Base-by-base conservation (phyloP, 2,888 invertebrate species). In the Apodemia mormo region DNA sequence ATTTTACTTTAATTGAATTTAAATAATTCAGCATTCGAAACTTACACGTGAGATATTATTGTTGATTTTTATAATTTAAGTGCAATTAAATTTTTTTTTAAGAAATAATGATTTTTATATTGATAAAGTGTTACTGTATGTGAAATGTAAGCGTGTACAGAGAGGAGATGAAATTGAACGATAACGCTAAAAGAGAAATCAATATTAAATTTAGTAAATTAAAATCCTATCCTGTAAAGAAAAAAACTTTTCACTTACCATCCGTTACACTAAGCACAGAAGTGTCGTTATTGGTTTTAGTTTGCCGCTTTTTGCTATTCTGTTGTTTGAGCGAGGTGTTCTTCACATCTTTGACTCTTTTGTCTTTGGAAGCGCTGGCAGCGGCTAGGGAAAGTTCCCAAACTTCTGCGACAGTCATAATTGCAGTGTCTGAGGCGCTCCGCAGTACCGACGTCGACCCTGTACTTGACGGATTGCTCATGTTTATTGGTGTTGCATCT, bases 281-380 rank as follows among this genome's bases (percentile, higher is more conserved):
- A 3, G 77, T 75, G 70, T 88, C 88, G 49, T 82, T 85, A 69
- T 77, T 77, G 10, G 78, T 78, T 74, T 89, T 91, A 52, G 79
- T 80, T 74, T 85, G 87, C 7, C 88, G 77, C 76, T 91, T 92
- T 85, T 92, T 92, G 71, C 71, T 86, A 74, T 79, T 83, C 75
- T 89, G 89, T 43, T 92, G 89, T 73, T 93, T 93, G 74, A 92
- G 83, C 67, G 88, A 82, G 6, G 94, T 93, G 85, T 97, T 96
- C 87, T 97, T 96, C 67, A 96, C 95, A 89, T 97, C 97, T 85
- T 97, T 98, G 74, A 96, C 95, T 65, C 98, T 94, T 86, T 98
- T 98, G 87, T 98, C 98, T 89, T 98, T 97, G 68, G 97, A 97
- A 29, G 97, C 96, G 73, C 96, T 96, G 68, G 96, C 97, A 67